Base-by-base conservation (phyloP, 35 echinoderm and acorn worm genomes). In the Ophioderma brevispina region DNA sequence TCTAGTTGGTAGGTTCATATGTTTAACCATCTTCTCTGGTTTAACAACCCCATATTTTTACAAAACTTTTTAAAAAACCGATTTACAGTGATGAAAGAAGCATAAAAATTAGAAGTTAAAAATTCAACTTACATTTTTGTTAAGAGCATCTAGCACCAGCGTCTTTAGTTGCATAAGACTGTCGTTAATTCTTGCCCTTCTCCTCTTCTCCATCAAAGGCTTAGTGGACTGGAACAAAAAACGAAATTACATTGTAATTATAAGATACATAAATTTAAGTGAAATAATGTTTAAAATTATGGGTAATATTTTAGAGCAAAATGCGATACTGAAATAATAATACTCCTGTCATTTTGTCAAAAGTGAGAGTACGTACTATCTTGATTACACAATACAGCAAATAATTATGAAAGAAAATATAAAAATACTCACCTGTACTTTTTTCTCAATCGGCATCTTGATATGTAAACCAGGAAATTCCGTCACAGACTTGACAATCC, bases 201-300 rank as follows among this genome's bases (percentile, higher is more conserved):
- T 80, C 79, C 96, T 80, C 55, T 98, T 98, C 32, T 98, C 96
- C 96, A 98, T 98, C 59, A 92, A 79, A 38, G 96, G 96, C 52
- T 98, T 98, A 14, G 92, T 94, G 31, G 96, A 94, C 96, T 98
- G 82, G 40, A 70, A 39, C 31, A 87, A 82, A 82, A 3, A 80
- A 81, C 49, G 23, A 56, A 43, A 19, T 11, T 36, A 6, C 33
- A 13, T 37, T 0, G 31, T 10, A 75, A 37, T 56, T 14, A 52
- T 35, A 64, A 8, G 38, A 28, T 32, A 1, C 31, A 21, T 2
- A 13, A 43, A n/a, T 18, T 83, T 21, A 49, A 64, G 23, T 56
- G n/a, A 30, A 23, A 35, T 35, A 85, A 34, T 52, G 46, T 52
- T 11, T 11, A 52, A 52, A 52, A 11, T 8, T 52, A 11, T 52